Evolutionary conservation across 2,888 invertebrate species (phyloP), one percentile per base, ranked within the genome.

Genomic region (Aethes cnicana): DNA sequence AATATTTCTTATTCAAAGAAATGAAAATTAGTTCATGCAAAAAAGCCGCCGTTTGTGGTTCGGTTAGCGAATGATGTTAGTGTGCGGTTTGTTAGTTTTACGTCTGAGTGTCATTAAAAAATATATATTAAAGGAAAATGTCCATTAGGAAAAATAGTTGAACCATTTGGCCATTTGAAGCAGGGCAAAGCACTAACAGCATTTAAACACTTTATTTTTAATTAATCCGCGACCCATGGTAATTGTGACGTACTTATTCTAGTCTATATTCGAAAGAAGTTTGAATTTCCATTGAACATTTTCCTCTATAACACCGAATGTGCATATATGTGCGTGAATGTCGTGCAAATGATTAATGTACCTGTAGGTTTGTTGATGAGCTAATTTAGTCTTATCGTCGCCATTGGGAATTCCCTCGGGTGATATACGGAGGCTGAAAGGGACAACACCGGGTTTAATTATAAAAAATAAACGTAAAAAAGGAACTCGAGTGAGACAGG

Each of bases 291-390:
- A 35, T 41, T 39, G 44, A 47, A 47, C 47, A 33, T 52, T 52
- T 33, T 33, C 52, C 32, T 44, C 14, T 6, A n/a, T n/a, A 11
- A 52, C 37, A 52, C 52, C 46, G 16, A 52, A 26, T 35, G 53
- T 53, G 59, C 64, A 53, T 56, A 35, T 53, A 61, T 64, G 69
- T 64, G 58, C 55, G 58, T 62, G 69, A 62, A 56, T 62, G 66
- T 55, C 41, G 69, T 71, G 71, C 68, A 39, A 59, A 72, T 73
- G 73, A 66, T 59, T 68, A 59, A 84, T 85, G 78, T 91, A 94
- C 94, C 93, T 94, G 91, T 94, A 94, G 53, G 94, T 94, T 88
- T 95, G 94, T 75, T 94, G 94, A 86, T 94, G 77, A 90, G 89
- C 72, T 92, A 92, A 83, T 91, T 92, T 85, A 91, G 87, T 87